Evolutionary conservation across 1,140 invertebrate genomes (phyloP), one percentile per base, ranked within the genome.

Genomic region (Trachymyrmex septentrionalis): DNA sequence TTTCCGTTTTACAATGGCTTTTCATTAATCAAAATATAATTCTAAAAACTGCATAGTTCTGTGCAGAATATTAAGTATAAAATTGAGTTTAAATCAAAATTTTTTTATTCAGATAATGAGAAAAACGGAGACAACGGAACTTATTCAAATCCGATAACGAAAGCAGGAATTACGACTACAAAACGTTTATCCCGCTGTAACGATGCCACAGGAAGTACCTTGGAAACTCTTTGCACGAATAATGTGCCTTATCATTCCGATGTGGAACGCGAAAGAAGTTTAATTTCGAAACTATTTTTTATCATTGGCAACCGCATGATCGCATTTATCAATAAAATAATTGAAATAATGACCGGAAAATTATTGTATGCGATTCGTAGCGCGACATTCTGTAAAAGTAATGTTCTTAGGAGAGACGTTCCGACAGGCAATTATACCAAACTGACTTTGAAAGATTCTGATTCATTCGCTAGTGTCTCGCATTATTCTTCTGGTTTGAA

Each of bases 281-380:
- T 89, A 30, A 48, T 73, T 73, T 90, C 81, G 4, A 63, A 81
- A 59, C 76, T 86, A 61, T 80, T 84, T 24, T 85, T 87, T 5
- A 21, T 75, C 38, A 91, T 91, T 27, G 81, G 82, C 48, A 87
- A 87, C 53, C 84, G 34, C 30, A 19, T 91, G 55, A 44, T 12
- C 12, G 14, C 67, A 2, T 75, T 84, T 12, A 21, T 84, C n/a
- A 84, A 84, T n/a, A 92, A 92, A 73, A 69, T 91, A 50, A 73
- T 61, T 48, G 2, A 44, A 44, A 44, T 10, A 5, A 34, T 85
- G 14, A 85, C 55, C 12, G n/a, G 21, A 78, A 85, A 12, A 30
- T 55, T 76, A n/a, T n/a, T 53, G 12, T 14, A 24, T 24, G 1
- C 21, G 30, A 30, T 48, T 78, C 7, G 24, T 14, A 4, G n/a